Percentiles rank a stretch among this genome's conserved stretches.
phyloP scores from a whole-genome alignment of 2,888 invertebrate species.

The Taenaris catops region DNA sequence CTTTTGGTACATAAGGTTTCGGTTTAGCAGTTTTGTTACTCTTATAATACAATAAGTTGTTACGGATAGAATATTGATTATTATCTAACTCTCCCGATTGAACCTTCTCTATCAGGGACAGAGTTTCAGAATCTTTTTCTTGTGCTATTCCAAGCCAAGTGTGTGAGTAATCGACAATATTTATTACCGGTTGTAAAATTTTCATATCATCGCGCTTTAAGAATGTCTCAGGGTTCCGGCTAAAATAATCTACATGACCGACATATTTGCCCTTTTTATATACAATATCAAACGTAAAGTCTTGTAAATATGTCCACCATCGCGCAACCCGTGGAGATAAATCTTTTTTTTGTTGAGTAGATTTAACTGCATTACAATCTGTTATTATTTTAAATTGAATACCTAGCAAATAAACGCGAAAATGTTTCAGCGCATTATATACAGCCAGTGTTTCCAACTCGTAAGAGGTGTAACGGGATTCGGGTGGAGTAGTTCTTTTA shows the following conservation, averaged over 20 bases:
- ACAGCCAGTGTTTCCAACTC: slow-evolving; percentile 33
- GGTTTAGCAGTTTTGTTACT: too few relatives aligned
- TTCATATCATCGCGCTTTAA: too few relatives aligned
- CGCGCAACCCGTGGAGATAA: slow-evolving; percentile 27
- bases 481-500: slow-evolving; percentile 25
- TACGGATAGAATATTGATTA: too few relatives aligned
- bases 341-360: slow-evolving; percentile 23
- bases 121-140: too few relatives aligned
- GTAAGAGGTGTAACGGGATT: slow-evolving; percentile 27
- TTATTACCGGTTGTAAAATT: too few relatives aligned
- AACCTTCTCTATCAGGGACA: too few relatives aligned
- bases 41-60: too few relatives aligned
- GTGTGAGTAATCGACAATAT: background rate
- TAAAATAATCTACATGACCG: slow-evolving; percentile 27
- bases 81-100: too few relatives aligned
- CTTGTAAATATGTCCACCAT: slow-evolving; percentile 31
- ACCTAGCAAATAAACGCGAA: slow-evolving; percentile 27
- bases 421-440: slow-evolving; percentile 23
- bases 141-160: background rate
- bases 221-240: slow-evolving; percentile 24
- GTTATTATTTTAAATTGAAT: slow-evolving; percentile 27
- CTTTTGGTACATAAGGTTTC: too few relatives aligned
- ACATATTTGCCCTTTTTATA: slow-evolving; percentile 25
- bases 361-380: slow-evolving; percentile 30
- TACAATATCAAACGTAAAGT: slow-evolving; percentile 25